Conservation (phyloP, 2,113 vertebrate species). For the Gobio gobio region DNA sequence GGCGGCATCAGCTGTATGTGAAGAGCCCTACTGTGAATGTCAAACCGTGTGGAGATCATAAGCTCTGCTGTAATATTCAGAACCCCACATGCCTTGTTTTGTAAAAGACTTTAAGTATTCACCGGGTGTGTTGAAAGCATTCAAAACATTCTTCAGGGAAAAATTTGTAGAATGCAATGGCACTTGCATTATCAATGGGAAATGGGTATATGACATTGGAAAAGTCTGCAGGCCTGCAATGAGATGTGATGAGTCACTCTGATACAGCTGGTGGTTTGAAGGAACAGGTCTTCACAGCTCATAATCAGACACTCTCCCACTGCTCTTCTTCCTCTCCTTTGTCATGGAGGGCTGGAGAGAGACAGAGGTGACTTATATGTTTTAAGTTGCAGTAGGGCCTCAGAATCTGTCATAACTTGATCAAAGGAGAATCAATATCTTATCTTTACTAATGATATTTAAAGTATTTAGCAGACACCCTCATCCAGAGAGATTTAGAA, state of each 20-base stretch:
- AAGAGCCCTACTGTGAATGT: constrained; percentile 34
- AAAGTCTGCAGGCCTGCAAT: constrained; percentile 23
- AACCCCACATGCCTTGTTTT: neutral
- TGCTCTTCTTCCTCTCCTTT: neutral
- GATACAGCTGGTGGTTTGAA: constrained; percentile 47
- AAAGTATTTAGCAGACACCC: neutral
- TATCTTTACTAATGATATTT: neutral
- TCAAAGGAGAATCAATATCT: neutral
- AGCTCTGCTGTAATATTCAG: neutral
- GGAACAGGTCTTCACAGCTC: constrained; percentile 28
- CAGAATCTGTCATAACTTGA: neutral
- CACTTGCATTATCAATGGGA: neutral
- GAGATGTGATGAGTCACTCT: constrained; percentile 48
- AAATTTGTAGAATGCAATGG: neutral
- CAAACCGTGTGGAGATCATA: neutral
- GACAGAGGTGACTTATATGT: neutral
- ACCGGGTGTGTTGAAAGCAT: too few relatives aligned
- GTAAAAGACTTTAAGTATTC: neutral
- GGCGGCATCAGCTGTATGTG: constrained; percentile 18
- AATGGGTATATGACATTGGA: neutral
- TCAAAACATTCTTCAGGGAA: neutral
- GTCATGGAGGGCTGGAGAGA: neutral
- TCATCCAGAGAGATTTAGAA: neutral
- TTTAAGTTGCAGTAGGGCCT: neutral
- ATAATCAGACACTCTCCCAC: neutral